Evolutionary conservation across 2,888 invertebrate genomes (phyloP), one percentile per base, ranked within the genome.

Genomic region (Boloria euphrosyne): DNA sequence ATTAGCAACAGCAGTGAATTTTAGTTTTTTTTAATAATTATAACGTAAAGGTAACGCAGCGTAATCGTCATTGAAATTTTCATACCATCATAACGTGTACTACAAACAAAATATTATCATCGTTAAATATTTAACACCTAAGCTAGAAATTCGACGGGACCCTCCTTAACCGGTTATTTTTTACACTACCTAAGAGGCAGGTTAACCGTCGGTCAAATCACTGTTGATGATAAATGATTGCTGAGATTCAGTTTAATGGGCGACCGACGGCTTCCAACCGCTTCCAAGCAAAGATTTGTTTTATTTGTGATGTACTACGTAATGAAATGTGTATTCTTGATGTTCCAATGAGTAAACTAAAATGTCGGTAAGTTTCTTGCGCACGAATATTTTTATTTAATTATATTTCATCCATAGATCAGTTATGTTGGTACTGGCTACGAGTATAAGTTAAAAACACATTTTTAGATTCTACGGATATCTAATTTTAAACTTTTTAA

Each of bases 161-260:
- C 69, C 65, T 58, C 49, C 53, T 67, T 51, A 64, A 69, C 64
- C 62, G 70, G 67, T 62, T 67, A 60, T 71, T 71, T 61, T 73
- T 73, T 86, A 85, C 86, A 78, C 76, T 46, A 57, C 27, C 4
- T 46, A 57, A 57, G 46, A 85, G 86, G 84, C 84, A 80, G 80
- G 82, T 81, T 86, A 86, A 86, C 85, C 79, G 80, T 78, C 81
- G 81, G 80, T 85, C 86, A 87, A 87, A 89, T 89, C 83, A 80
- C 80, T 75, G 80, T 81, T 89, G 88, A 92, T 90, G 90, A 89
- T 89, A 85, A 90, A 88, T 91, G 90, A 91, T 92, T 91, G 87
- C 89, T 79, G 80, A 85, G 87, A 87, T 90, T 90, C 86, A 75
- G 78, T 85, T 84, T 91, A 91, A 91, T 91, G 87, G 89, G 79